Evolutionary conservation across 2,888 invertebrate genomes (phyloP).

Genomic region (Hirtodrosophila cameraria): DNA sequence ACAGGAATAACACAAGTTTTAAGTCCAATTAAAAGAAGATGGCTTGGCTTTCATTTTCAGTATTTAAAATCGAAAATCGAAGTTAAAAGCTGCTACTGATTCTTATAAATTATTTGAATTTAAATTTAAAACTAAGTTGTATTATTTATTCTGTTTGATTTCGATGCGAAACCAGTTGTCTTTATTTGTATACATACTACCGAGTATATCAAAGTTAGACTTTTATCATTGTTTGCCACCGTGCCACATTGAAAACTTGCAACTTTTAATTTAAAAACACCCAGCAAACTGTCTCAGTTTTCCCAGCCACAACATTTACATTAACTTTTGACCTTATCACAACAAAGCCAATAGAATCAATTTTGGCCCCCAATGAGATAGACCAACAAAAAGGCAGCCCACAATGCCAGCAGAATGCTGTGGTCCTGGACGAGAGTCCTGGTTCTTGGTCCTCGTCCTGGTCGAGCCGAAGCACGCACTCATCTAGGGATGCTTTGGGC

Average conservation of each 20-base stretch:
- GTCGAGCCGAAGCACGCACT: conserved; percentile 22
- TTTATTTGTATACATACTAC: too few relatives aligned
- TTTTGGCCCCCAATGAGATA: conserved; percentile 45
- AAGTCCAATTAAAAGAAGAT: conserved; percentile 8
- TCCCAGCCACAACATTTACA: conserved; percentile 75
- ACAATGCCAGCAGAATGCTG: conserved; percentile 32
- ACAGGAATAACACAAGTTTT: conserved; percentile 19
- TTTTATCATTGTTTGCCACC: conserved; percentile 56
- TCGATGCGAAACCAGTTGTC: too few relatives aligned
- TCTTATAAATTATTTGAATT: too few relatives aligned
- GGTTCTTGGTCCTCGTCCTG: neutral
- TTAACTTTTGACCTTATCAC: conserved; percentile 77
- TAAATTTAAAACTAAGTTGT: too few relatives aligned
- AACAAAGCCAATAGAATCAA: conserved; percentile 76
- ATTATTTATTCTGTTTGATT: too few relatives aligned
- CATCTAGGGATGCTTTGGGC: conserved; percentile 23
- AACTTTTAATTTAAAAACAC: conserved; percentile 65
- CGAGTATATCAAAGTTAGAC: conserved; percentile 33
- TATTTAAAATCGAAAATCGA: neutral
- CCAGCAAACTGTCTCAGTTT: conserved; percentile 57
- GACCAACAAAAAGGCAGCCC: conserved; percentile 23
- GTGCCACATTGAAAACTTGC: conserved; percentile 51
- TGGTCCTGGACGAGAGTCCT: too few relatives aligned
- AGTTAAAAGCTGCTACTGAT: neutral
- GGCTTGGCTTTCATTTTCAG: conserved; percentile 9